Conservation (phyloP, 2,113 vertebrate genomes). For the Chauna torquata region DNA sequence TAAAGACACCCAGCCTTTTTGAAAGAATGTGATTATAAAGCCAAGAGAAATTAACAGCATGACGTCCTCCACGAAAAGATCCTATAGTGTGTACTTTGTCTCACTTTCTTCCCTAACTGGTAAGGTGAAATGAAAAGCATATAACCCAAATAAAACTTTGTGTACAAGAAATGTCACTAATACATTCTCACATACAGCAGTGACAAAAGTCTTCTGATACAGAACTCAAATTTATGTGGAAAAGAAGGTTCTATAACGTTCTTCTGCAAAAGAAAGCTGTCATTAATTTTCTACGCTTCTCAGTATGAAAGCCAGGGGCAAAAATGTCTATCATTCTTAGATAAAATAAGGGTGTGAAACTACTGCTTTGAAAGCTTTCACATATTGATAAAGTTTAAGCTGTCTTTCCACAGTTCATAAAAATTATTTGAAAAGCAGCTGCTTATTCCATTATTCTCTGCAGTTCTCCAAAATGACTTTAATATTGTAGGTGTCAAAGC, state of each 20-base stretch:
- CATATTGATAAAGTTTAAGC: not conserved
- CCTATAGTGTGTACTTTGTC: not conserved
- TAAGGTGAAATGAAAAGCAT: not conserved
- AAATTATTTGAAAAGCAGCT: constrained; percentile 29
- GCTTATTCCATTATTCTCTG: not conserved
- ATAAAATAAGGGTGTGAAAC: not conserved
- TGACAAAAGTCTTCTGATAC: not conserved
- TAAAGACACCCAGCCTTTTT: not conserved
- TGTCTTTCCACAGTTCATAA: constrained; percentile 19
- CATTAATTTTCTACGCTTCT: not conserved
- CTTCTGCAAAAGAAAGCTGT: not conserved
- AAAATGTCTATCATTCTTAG: not conserved
- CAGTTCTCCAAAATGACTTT: not conserved
- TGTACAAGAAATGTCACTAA: not conserved
- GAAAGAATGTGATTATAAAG: not conserved
- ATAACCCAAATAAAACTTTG: not conserved
- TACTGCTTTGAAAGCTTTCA: not conserved
- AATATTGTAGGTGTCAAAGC: not conserved
- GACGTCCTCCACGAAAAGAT: not conserved
- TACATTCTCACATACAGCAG: not conserved
- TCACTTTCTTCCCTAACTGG: not conserved
- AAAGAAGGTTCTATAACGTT: not conserved
- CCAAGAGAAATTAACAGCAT: not conserved
- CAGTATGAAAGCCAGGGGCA: not conserved
- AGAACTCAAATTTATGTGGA: not conserved